Conservation (phyloP, 2,888 invertebrate species). For the Pantelozetes paolii region DNA sequence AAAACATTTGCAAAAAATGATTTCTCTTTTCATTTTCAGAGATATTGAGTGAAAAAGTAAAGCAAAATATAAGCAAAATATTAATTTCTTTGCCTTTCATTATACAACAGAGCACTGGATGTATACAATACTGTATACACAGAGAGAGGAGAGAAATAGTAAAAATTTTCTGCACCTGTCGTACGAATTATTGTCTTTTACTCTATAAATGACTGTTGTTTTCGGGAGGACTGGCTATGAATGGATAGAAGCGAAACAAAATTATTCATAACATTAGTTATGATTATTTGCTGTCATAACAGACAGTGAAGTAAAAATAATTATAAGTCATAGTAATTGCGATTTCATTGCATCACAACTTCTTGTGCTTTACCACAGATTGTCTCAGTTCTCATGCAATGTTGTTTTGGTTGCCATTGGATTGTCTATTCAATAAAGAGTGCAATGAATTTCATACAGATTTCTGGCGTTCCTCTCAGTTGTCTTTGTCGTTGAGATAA, state of each 20-base stretch:
- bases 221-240: not conserved
- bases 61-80: not conserved
- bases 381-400: constrained; percentile 25
- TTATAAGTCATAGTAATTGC: constrained; percentile 25
- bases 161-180: not conserved
- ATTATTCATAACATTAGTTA: constrained; percentile 9
- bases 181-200: not conserved
- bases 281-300: constrained; percentile 29
- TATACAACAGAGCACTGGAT: no score
- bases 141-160: no score
- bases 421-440: not conserved
- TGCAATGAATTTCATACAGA: constrained; percentile 6
- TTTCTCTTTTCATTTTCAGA: no score
- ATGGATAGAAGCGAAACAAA: not conserved
- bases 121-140: no score
- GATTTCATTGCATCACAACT: constrained; percentile 35
- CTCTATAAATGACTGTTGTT: not conserved
- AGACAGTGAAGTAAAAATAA: constrained; percentile 23
- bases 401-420: constrained; percentile 29
- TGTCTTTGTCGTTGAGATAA: not conserved
- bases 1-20: constrained; percentile 13
- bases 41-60: not conserved
- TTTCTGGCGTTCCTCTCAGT: not conserved
- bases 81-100: not conserved
- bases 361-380: constrained; percentile 26